Evolutionary conservation across 2,113 vertebrate species (phyloP), one percentile per base, ranked within the genome.

Genomic region (Gorsachius goisagi): DNA sequence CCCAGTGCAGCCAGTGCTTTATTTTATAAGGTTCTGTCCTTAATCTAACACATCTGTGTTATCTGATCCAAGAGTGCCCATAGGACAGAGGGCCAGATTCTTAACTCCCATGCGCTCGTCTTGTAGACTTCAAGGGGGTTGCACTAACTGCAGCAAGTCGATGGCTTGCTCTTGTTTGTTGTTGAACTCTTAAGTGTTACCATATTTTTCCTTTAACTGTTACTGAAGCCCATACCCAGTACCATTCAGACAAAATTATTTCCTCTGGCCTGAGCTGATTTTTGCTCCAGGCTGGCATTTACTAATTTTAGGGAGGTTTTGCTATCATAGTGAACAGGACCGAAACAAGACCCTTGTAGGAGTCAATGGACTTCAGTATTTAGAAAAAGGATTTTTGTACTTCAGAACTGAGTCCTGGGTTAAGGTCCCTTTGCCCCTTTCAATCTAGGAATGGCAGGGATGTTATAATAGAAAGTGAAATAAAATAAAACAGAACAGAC

Each of bases 31-130:
- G 30, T 91, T 94, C 62, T 88, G 62, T 78, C 55, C 75, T 88
- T 96, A 96, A 96, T 96, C 67, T 90, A 95, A 96, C 90, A 94
- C 93, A 90, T 96, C 88, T 97, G 84, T 96, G 89, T 78, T 95
- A 95, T 92, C 82, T 95, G 87, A 95, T 95, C 91, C 77, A 63
- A 75, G 68, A 45, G 22, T 88, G 91, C 85, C 89, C 73, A 95
- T 73, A 91, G 93, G 69, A 95, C 6, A 87, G 69, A 71, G 67
- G 85, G 41, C 45, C 71, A 96, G 93, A 95, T 85, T 77, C 67
- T 75, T 63, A 81, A 41, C 74, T 93, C 15, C 41, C 15, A 56
- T 89, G 13, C 24, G 26, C 44, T 95, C 1, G 0, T 80, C 68
- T 82, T 2, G 0, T 58, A 75, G 85, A 82, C 88, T 97, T 94